A percentile compares a stretch with the other conserved stretches of the same genome.
Conservation (phyloP, 2,797 vertebrate species). For the Cyclura pinguis region DNA sequence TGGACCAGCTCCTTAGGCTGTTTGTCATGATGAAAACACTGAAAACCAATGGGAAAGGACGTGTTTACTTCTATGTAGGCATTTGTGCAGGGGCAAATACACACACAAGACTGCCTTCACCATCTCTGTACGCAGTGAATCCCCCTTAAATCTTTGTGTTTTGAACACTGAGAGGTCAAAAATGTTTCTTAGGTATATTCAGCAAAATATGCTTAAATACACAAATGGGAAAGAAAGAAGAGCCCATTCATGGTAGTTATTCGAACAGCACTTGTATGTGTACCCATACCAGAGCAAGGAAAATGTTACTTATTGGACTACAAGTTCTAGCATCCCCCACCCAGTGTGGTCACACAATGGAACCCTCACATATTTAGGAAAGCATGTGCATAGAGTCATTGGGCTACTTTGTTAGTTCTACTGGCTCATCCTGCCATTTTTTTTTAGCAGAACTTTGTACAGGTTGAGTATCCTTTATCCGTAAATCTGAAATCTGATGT, state of each 20-base stretch:
- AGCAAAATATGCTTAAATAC: neutral
- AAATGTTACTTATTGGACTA: neutral
- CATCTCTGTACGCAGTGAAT: neutral
- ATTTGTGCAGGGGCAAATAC: neutral
- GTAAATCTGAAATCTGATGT: no score
- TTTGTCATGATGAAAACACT: conserved; percentile 32
- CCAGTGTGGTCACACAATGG: neutral
- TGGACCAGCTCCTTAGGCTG: conserved; percentile 35
- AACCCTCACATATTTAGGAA: neutral
- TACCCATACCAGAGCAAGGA: neutral
- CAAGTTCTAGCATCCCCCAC: neutral
- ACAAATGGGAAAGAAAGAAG: neutral
- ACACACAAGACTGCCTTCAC: neutral
- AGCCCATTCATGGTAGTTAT: neutral
- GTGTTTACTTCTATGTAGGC: neutral
- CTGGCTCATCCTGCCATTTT: neutral
- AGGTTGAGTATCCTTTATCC: no score
- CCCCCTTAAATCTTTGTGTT: neutral
- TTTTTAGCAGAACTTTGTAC: no score
- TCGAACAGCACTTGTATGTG: neutral
- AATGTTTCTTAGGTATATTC: neutral
- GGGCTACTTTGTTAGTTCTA: neutral
- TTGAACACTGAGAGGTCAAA: neutral
- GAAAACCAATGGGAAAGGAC: conserved; percentile 33
- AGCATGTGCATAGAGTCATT: neutral